Evolutionary conservation across 2,113 vertebrate genomes (phyloP).

Genomic region (Tyrannus savana): DNA sequence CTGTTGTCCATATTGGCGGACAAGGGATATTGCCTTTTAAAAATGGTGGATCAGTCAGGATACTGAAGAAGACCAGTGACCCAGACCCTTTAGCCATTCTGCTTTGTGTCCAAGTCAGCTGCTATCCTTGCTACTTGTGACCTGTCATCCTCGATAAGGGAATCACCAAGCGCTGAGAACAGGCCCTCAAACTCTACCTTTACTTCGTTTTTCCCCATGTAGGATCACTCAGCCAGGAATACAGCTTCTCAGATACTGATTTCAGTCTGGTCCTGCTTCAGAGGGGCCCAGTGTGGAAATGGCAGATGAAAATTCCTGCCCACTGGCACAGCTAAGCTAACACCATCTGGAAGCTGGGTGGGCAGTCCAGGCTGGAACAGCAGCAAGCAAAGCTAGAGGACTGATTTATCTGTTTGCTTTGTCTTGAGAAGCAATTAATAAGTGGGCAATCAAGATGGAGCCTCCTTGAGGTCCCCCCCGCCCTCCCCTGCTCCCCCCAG

Average conservation of each 20-base stretch:
- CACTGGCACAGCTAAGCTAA: not conserved
- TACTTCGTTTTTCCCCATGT: not conserved
- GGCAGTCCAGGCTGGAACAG: not conserved
- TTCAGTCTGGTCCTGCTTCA: not conserved
- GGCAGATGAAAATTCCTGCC: not conserved
- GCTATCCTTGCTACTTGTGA: not conserved
- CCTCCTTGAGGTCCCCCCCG: not conserved
- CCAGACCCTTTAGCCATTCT: not conserved
- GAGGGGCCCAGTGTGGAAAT: not conserved
- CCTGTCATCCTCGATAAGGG: accelerated
- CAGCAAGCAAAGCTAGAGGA: not conserved
- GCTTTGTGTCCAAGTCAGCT: not conserved
- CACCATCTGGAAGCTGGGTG: not conserved
- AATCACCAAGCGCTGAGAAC: accelerated
- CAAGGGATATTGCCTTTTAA: not conserved
- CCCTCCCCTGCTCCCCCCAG: not conserved
- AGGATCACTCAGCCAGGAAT: not conserved
- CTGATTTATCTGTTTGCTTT: not conserved
- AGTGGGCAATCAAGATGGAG: not conserved
- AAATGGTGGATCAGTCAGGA: not conserved
- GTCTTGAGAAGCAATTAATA: not conserved
- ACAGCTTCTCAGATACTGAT: not conserved
- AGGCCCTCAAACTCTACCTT: not conserved
- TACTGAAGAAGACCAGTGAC: not conserved
- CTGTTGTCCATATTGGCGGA: not conserved